Percentiles rank a stretch among this genome's conserved stretches.
phyloP scores from a whole-genome alignment of 2,797 vertebrate species.

The Threskiornis aethiopicus region DNA sequence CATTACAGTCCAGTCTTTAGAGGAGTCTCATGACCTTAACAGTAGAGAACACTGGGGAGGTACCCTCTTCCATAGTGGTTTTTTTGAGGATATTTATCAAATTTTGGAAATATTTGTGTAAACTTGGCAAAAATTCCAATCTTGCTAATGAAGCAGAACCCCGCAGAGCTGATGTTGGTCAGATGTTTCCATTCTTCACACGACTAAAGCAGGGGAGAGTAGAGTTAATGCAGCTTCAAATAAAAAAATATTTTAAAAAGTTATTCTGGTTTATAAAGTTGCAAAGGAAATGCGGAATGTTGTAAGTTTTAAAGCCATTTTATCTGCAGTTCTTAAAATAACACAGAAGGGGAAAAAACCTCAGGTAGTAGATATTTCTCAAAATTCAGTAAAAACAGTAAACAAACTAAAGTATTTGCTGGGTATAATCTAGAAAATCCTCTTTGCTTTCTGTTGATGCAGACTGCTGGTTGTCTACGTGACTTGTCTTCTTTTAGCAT shows the following conservation, averaged over 20 bases:
- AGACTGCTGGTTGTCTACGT: not conserved
- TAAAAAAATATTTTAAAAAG: not conserved
- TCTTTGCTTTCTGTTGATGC: not conserved
- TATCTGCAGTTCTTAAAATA: not conserved
- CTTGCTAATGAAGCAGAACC: not conserved
- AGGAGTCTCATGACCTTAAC: not conserved
- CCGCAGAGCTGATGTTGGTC: fast-evolving
- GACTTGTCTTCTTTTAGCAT: not conserved
- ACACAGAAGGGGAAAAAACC: not conserved
- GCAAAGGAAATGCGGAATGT: not conserved
- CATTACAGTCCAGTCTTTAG: not conserved
- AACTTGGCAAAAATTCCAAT: not conserved
- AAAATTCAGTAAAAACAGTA: not conserved
- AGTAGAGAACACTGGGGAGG: not conserved
- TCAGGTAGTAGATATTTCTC: not conserved
- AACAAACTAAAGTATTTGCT: not conserved
- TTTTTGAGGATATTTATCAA: not conserved
- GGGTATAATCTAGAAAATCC: not conserved
- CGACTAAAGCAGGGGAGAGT: not conserved
- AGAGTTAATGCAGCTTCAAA: not conserved
- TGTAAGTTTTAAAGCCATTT: not conserved
- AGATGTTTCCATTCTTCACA: not conserved
- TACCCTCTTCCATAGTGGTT: not conserved
- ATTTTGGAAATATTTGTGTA: not conserved
- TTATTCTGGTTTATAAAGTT: not conserved